These are phyloP conservation scores for Aldrovandia affinis DNA, from an alignment of 2,797 vertebrate species.

Conservation along the genomic window DNA sequence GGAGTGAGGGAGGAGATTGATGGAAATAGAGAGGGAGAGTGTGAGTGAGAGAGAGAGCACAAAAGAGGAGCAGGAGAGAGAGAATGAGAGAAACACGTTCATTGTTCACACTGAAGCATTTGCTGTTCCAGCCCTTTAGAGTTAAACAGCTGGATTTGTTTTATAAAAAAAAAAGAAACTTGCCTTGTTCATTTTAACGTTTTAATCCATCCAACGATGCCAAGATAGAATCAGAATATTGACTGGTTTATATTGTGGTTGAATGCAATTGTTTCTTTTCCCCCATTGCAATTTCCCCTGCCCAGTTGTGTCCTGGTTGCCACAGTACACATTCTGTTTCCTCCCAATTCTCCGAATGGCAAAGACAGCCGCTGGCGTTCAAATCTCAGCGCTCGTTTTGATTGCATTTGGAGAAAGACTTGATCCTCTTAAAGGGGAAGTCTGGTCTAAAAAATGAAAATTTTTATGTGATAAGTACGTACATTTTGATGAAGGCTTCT, in stretches of 20 bases:
- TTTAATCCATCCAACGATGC: background rate
- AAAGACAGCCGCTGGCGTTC: background rate
- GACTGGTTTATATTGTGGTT: background rate
- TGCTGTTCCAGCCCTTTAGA: background rate
- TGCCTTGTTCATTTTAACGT: background rate
- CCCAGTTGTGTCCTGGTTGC: background rate
- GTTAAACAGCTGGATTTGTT: background rate
- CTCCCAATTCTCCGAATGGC: background rate
- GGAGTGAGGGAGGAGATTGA: background rate
- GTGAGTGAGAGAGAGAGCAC: background rate
- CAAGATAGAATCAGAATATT: background rate
- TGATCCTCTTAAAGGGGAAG: background rate
- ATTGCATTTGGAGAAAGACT: background rate
- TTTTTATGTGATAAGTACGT: too few relatives aligned
- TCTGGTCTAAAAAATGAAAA: background rate
- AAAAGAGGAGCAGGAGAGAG: background rate
- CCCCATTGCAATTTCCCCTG: background rate
- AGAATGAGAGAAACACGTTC: background rate
- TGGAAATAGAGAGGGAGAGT: conserved; percentile 3
- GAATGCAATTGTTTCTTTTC: background rate
- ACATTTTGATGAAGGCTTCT: too few relatives aligned
- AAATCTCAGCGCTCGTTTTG: background rate
- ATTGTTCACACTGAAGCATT: background rate
- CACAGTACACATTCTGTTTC: background rate
- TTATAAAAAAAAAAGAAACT: background rate